Conservation (phyloP, 2,113 vertebrate species). For the Probosciger aterrimus region DNA sequence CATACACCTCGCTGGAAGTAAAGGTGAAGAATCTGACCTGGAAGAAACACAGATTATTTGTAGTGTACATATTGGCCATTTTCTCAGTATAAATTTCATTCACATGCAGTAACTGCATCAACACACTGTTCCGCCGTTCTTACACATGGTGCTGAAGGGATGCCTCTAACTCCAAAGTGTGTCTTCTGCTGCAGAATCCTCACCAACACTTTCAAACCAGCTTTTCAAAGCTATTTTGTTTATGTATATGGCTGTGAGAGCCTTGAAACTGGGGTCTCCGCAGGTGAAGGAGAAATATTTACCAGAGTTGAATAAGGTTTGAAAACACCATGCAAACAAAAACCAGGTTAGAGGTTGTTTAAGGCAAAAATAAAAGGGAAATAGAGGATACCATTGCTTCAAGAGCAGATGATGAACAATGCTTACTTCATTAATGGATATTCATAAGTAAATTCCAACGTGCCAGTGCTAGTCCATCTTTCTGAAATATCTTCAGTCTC, state of each 20-base stretch:
- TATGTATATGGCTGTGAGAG: background rate
- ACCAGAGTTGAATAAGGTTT: background rate
- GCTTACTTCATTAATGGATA: background rate
- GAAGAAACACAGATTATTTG: background rate
- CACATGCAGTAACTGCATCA: background rate
- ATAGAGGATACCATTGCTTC: background rate
- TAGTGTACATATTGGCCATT: background rate
- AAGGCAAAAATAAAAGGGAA: background rate
- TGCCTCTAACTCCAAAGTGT: background rate
- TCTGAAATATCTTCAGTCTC: background rate
- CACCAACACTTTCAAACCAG: background rate
- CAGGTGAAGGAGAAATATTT: background rate
- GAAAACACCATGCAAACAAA: background rate
- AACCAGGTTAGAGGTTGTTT: background rate
- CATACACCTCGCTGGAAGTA: background rate
- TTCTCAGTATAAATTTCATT: background rate
- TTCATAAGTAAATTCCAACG: background rate
- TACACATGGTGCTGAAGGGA: fast-evolving
- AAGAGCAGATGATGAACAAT: background rate
- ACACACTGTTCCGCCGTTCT: background rate
- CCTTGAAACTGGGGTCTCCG: background rate
- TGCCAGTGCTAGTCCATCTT: background rate
- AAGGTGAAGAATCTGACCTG: background rate
- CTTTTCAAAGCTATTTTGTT: background rate
- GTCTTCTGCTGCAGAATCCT: background rate